Percentiles rank a stretch among this genome's conserved stretches.
phyloP scores from a whole-genome alignment of 2,888 invertebrate genomes.

The Chrysotoxum bicinctum region DNA sequence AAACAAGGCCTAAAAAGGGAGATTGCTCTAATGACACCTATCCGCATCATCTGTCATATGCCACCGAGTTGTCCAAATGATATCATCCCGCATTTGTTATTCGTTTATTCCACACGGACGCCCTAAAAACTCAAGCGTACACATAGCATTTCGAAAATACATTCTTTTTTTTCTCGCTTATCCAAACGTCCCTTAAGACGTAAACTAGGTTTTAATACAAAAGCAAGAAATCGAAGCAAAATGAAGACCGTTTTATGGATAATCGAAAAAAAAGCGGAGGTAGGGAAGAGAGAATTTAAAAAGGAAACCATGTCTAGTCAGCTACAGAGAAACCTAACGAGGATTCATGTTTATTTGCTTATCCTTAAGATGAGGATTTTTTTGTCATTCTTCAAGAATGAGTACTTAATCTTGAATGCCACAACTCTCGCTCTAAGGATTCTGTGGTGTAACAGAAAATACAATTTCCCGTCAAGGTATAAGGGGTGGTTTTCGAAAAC shows the following conservation, averaged over 20 bases:
- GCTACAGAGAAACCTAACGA: conserved; percentile 24
- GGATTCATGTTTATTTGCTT: conserved; percentile 57
- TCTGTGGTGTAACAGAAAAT: conserved; percentile 31
- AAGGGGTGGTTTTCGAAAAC: neutral
- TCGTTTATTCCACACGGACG: conserved; percentile 38
- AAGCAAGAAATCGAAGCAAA: neutral
- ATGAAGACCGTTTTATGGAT: neutral
- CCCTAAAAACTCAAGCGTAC: conserved; percentile 4
- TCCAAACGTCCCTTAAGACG: conserved; percentile 32
- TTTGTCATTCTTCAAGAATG: neutral
- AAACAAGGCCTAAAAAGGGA: neutral
- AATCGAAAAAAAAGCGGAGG: neutral
- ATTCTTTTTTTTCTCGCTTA: conserved; percentile 9
- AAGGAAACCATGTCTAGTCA: conserved; percentile 29
- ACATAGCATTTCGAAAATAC: neutral
- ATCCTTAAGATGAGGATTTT: conserved; percentile 19
- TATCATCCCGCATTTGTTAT: neutral
- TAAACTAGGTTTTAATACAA: neutral
- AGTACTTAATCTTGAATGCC: neutral
- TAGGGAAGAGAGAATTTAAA: neutral
- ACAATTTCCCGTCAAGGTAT: conserved; percentile 35
- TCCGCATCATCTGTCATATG: conserved; percentile 15
- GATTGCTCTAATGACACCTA: neutral
- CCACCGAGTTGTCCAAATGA: conserved; percentile 35
- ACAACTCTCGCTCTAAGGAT: neutral